Evolutionary conservation across 2,888 invertebrate genomes (phyloP).

Genomic region (Hofmannophila pseudospretella): DNA sequence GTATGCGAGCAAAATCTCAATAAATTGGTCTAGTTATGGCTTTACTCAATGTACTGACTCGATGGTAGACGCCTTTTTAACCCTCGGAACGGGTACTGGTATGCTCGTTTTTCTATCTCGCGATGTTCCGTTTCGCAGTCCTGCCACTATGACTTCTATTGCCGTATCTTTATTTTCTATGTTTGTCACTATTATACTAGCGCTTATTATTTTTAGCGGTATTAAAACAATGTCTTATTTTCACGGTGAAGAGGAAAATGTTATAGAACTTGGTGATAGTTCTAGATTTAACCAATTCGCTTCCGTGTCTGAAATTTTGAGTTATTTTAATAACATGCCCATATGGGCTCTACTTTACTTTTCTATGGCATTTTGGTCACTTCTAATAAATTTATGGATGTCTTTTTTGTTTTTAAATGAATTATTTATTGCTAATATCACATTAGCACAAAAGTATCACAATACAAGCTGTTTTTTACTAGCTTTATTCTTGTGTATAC

Average conservation of each 20-base stretch:
- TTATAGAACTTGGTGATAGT: conserved; percentile 46
- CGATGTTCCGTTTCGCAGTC: conserved; percentile 56
- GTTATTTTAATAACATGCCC: conserved; percentile 45
- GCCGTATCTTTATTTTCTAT: conserved; percentile 40
- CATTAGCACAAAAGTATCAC: conserved; percentile 27
- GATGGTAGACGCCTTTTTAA: conserved; percentile 38
- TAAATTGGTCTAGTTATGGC: conserved; percentile 30
- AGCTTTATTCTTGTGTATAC: conserved; percentile 27
- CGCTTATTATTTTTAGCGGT: conserved; percentile 49
- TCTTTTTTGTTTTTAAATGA: conserved; percentile 44
- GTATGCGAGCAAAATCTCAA: conserved; percentile 39
- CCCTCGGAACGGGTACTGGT: conserved; percentile 51
- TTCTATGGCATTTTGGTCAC: conserved; percentile 39
- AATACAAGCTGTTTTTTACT: conserved; percentile 30
- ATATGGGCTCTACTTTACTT: conserved; percentile 60
- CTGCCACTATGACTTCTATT: conserved; percentile 58
- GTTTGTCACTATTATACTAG: conserved; percentile 35
- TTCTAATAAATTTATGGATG: conserved; percentile 52
- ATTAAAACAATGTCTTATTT: conserved; percentile 61
- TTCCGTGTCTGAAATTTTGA: conserved; percentile 51
- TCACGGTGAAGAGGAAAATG: conserved; percentile 57
- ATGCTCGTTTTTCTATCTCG: conserved; percentile 47
- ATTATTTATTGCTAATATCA: conserved; percentile 22
- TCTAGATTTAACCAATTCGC: conserved; percentile 45
- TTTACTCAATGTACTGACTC: conserved; percentile 28